phyloP scores from a whole-genome alignment of 2,888 invertebrate species.

The Tricholauxania praeusta region DNA sequence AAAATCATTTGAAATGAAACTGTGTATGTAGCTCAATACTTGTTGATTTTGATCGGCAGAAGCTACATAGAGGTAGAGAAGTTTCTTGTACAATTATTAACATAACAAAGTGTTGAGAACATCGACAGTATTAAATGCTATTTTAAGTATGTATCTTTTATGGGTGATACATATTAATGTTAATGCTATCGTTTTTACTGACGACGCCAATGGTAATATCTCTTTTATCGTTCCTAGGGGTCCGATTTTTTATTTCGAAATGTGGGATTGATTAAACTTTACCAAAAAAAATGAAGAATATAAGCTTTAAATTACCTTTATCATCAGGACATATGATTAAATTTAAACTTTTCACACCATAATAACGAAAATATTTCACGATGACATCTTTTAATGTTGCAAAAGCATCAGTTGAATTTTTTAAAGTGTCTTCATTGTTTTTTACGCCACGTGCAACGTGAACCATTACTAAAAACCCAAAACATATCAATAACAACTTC shows the following conservation, averaged over 20 bases:
- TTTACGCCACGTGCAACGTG: background rate
- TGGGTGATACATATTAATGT: too few relatives aligned
- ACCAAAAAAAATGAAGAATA: too few relatives aligned
- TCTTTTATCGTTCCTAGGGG: too few relatives aligned
- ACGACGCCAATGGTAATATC: too few relatives aligned
- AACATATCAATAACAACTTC: too few relatives aligned
- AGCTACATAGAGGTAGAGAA: conserved; percentile 38
- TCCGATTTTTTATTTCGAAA: too few relatives aligned
- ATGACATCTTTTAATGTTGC: conserved; percentile 44
- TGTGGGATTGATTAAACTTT: too few relatives aligned
- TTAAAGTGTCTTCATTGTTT: background rate
- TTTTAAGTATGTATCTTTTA: too few relatives aligned
- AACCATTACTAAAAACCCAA: too few relatives aligned
- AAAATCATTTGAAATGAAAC: conserved; percentile 51
- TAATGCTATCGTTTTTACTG: too few relatives aligned
- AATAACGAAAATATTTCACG: conserved; percentile 60
- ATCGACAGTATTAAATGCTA: too few relatives aligned
- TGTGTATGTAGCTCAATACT: conserved; percentile 46
- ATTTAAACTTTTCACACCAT: conserved; percentile 60
- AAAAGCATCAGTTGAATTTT: background rate
- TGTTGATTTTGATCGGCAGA: conserved; percentile 33
- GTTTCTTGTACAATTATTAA: background rate
- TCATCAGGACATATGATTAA: conserved; percentile 59
- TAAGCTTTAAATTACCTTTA: conserved; percentile 50
- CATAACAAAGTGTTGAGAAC: too few relatives aligned